A percentile compares a stretch with the other conserved stretches of the same genome.
Conservation (phyloP, 2,888 invertebrate species). For the Abrostola tripartita region DNA sequence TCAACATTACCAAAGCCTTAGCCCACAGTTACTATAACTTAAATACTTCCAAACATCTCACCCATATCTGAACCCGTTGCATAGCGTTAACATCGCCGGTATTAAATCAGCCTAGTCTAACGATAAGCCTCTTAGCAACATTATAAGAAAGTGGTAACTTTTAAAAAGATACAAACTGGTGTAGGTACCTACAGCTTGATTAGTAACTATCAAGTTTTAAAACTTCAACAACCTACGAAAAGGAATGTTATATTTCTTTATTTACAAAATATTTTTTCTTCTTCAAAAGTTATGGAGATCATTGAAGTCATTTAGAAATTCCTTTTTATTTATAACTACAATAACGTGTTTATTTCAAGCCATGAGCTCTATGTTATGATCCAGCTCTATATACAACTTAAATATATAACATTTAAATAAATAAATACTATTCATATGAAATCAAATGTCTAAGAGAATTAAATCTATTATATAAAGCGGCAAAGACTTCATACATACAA, state of each 20-base stretch:
- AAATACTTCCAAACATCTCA: not conserved
- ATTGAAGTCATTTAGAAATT: constrained; percentile 7
- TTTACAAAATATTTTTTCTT: constrained; percentile 66
- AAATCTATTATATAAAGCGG: too few relatives aligned
- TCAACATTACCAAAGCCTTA: too few relatives aligned
- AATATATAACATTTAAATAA: too few relatives aligned
- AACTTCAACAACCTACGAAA: constrained; percentile 76
- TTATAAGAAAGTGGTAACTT: constrained; percentile 77
- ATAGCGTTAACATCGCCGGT: constrained; percentile 28
- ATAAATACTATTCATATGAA: too few relatives aligned
- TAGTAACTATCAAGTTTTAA: constrained; percentile 71
- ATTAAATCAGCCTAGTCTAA: constrained; percentile 63
- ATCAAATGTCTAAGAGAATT: too few relatives aligned
- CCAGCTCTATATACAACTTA: too few relatives aligned
- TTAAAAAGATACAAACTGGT: constrained; percentile 70
- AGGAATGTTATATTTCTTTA: constrained; percentile 79
- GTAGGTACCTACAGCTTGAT: constrained; percentile 64
- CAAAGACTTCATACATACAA: not conserved
- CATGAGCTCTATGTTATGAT: too few relatives aligned
- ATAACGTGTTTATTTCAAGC: too few relatives aligned
- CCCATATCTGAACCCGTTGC: constrained; percentile 35
- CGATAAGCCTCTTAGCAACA: constrained; percentile 76
- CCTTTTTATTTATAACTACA: not conserved
- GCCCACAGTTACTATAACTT: too few relatives aligned
- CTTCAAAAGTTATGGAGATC: constrained; percentile 17